Evolutionary conservation across 2,113 vertebrate genomes (phyloP), one percentile per base, ranked within the genome.

Genomic region (Indicator indicator): DNA sequence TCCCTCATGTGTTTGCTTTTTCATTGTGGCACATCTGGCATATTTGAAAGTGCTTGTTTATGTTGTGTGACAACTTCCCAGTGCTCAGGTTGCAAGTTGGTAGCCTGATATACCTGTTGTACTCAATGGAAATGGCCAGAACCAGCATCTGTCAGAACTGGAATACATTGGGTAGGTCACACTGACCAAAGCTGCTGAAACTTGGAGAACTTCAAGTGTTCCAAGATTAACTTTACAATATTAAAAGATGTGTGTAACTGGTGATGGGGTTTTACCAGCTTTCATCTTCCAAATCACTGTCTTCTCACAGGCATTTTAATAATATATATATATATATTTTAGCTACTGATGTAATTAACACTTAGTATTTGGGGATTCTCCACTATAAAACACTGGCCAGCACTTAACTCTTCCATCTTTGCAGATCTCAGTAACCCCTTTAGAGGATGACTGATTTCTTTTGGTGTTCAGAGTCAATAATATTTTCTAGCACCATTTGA

Each of bases 401-500:
- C 60, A 11, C 11, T 16, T 67, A 38, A 26, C 60, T 83, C 85
- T 69, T 87, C 93, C 93, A 40, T 91, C 74, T 77, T 64, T 55
- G 67, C 83, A 48, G 85, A 77, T 68, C 90, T 70, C 95, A 76
- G 12, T 96, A 95, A 97, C 98, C 98, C 99, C 98, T 99, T 98
- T 97, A 98, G 98, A 98, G 98, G 99, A 99, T 99, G 98, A 99
- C 99, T 98, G 99, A 99, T 99, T 99, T 99, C 99, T 97, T 98
- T 97, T 99, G 99, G 99, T 99, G 99, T 98, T 98, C 98, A 99
- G 99, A 99, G 99, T 98, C 98, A 89, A 93, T 98, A 97, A 78
- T 93, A 98, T 98, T 98, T 98, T 99, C 99, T 99, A 99, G 99
- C 99, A 99, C 99, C 99, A 99, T 99, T 99, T 99, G 99, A 99